Evolutionary conservation across 2,888 invertebrate species (phyloP).

Genomic region (Clostera curtula): DNA sequence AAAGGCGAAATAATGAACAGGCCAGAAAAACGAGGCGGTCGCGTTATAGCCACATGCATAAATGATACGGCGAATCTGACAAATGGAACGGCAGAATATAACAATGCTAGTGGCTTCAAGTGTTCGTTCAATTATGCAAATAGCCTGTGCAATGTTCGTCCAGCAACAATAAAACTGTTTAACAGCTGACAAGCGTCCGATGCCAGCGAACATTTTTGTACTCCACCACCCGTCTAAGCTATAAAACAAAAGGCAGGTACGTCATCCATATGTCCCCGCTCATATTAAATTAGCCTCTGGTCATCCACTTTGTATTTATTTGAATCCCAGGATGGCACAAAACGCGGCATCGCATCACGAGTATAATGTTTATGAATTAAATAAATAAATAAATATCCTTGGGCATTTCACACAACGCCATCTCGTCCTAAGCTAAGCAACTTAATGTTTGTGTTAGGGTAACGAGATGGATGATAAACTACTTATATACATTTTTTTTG

Average conservation of each 20-base stretch:
- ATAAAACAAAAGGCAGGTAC: slow-evolving; percentile 65
- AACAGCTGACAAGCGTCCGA: slow-evolving; percentile 67
- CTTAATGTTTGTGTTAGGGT: too few relatives aligned
- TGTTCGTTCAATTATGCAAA: slow-evolving; percentile 76
- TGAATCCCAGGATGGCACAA: slow-evolving; percentile 71
- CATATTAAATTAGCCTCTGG: slow-evolving; percentile 70
- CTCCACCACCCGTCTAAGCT: slow-evolving; percentile 55
- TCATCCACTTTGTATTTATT: slow-evolving; percentile 71
- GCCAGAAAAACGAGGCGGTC: slow-evolving; percentile 64
- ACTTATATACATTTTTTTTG: too few relatives aligned
- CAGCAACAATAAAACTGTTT: slow-evolving; percentile 72
- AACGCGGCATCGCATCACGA: slow-evolving; percentile 50
- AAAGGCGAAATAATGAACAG: slow-evolving; percentile 69
- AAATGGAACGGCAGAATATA: slow-evolving; percentile 73
- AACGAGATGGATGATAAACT: too few relatives aligned
- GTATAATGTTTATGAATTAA: slow-evolving; percentile 69
- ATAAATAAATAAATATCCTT: too few relatives aligned
- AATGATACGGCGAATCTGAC: slow-evolving; percentile 73
- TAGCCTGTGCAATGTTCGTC: slow-evolving; percentile 64
- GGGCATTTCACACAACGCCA: too few relatives aligned
- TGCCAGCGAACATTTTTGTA: slow-evolving; percentile 52
- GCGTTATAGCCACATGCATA: slow-evolving; percentile 71
- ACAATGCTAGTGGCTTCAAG: slow-evolving; percentile 72
- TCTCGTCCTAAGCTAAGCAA: too few relatives aligned
- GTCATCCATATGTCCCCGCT: slow-evolving; percentile 55